Conservation (phyloP, 2,113 vertebrate genomes). For the Channa argus region DNA sequence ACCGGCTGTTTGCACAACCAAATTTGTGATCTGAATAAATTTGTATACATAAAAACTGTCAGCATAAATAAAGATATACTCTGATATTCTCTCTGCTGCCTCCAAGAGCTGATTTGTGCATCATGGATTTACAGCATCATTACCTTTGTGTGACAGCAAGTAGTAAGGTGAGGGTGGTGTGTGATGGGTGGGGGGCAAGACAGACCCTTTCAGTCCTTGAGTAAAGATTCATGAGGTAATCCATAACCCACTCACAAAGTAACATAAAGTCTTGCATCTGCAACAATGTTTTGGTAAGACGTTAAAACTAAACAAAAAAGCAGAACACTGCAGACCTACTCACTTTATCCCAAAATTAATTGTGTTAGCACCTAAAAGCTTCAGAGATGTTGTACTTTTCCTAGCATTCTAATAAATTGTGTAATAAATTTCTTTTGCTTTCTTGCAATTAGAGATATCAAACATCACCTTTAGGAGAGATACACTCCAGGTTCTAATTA, state of each 20-base stretch:
- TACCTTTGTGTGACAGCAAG: constrained; percentile 1
- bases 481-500: background rate
- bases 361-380: background rate
- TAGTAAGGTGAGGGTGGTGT: no score
- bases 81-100: background rate
- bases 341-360: background rate
- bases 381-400: background rate
- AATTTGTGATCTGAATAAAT: constrained; percentile 30
- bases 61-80: background rate
- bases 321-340: background rate
- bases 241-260: background rate
- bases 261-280: background rate
- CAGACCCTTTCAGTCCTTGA: background rate
- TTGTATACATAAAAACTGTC: background rate
- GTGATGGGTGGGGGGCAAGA: background rate
- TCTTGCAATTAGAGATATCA: background rate
- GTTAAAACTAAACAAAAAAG: background rate
- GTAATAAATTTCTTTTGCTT: background rate
- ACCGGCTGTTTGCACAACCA: constrained; percentile 27
- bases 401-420: no score
- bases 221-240: constrained; percentile 21
- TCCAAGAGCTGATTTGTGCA: constrained; percentile 3
- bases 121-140: constrained; percentile 1
- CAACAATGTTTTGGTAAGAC: no score
- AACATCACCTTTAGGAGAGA: background rate